phyloP scores from a whole-genome alignment of 2,797 vertebrate species.

The Coregonus ussuriensis region DNA sequence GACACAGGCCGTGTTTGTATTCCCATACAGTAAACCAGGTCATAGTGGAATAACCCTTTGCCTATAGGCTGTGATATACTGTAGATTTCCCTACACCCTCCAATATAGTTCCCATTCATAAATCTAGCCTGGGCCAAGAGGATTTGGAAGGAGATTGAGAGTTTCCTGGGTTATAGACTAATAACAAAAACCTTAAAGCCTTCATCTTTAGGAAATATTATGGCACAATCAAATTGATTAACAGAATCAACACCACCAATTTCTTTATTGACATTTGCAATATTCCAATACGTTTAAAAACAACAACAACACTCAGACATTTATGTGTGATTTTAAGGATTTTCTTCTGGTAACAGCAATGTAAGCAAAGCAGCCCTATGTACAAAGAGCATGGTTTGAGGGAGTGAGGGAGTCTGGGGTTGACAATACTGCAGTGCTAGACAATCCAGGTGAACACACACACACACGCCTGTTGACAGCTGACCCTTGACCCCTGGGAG shows the following conservation, averaged over 20 bases:
- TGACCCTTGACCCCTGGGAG: conserved; percentile 55
- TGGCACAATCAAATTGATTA: not conserved
- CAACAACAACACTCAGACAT: too few species aligned
- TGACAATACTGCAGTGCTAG: not conserved
- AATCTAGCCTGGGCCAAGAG: conserved; percentile 9
- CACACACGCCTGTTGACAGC: not conserved
- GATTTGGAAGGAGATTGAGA: conserved; percentile 13
- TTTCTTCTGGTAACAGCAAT: not conserved
- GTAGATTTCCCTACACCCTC: conserved; percentile 2
- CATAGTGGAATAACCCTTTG: conserved; percentile 63
- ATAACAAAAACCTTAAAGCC: not conserved
- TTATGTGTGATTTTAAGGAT: too few species aligned
- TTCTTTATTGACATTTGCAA: not conserved
- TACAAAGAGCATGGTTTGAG: not conserved
- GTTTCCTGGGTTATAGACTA: not conserved
- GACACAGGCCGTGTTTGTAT: conserved; percentile 54
- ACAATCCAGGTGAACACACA: conserved; percentile 44
- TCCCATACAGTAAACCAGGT: conserved; percentile 64
- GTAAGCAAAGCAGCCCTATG: too few species aligned
- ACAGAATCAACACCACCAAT: not conserved
- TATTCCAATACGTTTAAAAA: not conserved
- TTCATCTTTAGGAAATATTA: not conserved
- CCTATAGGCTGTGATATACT: conserved; percentile 36
- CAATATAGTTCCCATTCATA: conserved; percentile 32
- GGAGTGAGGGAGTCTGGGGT: not conserved